These are phyloP conservation scores for Drosophila niveifrons DNA, from an alignment of 2,888 invertebrate species.

Conservation along the genomic window DNA sequence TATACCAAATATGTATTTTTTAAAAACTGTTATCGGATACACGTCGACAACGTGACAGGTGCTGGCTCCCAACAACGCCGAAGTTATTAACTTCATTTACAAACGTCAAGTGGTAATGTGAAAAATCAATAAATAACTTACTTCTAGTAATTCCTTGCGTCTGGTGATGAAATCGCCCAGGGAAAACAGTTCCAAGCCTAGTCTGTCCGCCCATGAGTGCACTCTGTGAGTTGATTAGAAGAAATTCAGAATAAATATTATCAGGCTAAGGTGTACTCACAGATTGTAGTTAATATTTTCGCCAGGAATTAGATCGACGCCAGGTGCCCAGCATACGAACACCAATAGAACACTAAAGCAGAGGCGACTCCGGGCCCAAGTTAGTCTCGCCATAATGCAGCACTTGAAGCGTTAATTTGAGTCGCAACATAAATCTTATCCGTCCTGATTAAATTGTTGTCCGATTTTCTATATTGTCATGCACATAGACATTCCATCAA, in stretches of 20 bases:
- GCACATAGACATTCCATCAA: constrained; percentile 27
- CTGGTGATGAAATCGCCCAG: constrained; percentile 93
- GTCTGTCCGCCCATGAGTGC: constrained; percentile 92
- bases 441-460: constrained; percentile 43
- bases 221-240: constrained; percentile 86
- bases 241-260: constrained; percentile 39
- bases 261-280: constrained; percentile 68
- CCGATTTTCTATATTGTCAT: constrained; percentile 50
- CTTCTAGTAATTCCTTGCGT: constrained; percentile 91
- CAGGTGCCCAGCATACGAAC: constrained; percentile 81
- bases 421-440: constrained; percentile 70
- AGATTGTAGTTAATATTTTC: constrained; percentile 85
- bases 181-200: constrained; percentile 92
- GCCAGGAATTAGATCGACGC: constrained; percentile 80
- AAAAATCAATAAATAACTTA: constrained; percentile 86
- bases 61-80: constrained; percentile 22
- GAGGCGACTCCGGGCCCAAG: constrained; percentile 70
- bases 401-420: constrained; percentile 49
- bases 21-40: too few species aligned
- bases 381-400: constrained; percentile 63
- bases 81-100: constrained; percentile 20
- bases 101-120: constrained; percentile 68
- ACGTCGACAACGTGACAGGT: background rate
- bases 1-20: too few species aligned
- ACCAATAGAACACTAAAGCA: constrained; percentile 73